phyloP scores from a whole-genome alignment of 2,888 invertebrate species.

The Lumbricus terrestris region DNA sequence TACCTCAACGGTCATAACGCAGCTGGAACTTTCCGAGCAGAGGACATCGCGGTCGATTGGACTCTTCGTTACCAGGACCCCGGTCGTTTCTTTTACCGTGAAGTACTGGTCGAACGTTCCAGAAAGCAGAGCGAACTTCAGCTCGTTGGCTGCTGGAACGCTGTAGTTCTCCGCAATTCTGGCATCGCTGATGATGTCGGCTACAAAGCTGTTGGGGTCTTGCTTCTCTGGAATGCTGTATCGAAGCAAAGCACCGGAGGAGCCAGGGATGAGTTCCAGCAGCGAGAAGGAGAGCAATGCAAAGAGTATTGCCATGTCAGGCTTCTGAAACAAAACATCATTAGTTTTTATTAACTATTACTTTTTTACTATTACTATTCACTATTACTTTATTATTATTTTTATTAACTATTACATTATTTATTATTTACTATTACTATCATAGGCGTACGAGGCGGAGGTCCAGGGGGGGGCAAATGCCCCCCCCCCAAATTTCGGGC shows the following conservation, averaged over 20 bases:
- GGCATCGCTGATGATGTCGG: slow-evolving; percentile 7
- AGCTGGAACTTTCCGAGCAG: background rate
- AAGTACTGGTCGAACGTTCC: background rate
- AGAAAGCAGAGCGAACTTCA: background rate
- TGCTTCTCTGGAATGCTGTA: slow-evolving; percentile 11
- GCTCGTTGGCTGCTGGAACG: background rate
- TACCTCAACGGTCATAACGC: background rate
- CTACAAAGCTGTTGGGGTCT: background rate
- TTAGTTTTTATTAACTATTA: too few species aligned
- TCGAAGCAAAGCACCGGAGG: background rate
- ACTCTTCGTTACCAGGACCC: background rate
- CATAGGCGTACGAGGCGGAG: too few species aligned
- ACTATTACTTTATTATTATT: too few species aligned
- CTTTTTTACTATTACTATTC: too few species aligned
- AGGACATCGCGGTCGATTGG: background rate
- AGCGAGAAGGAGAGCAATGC: background rate
- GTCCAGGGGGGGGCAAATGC: too few species aligned
- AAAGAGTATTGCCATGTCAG: background rate
- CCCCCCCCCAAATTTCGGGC: too few species aligned
- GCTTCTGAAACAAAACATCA: background rate
- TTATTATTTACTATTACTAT: background rate
- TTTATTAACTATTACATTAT: too few species aligned
- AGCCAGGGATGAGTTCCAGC: background rate
- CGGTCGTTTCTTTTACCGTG: background rate
- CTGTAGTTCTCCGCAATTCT: background rate